Conservation (phyloP, 1,140 invertebrate genomes). For the Achroia grisella region DNA sequence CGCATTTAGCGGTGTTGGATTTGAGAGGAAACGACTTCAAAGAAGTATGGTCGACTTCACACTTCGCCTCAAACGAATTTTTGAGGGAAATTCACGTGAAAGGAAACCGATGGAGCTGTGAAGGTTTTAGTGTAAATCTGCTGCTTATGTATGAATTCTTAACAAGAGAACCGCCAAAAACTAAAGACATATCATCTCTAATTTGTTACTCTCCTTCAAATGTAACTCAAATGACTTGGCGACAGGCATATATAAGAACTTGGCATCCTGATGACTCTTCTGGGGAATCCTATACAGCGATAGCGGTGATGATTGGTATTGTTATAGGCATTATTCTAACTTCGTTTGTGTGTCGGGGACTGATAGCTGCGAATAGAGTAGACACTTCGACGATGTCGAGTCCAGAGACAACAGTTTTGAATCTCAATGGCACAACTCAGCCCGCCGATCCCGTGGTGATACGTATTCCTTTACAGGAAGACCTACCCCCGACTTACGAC, state of each 20-base stretch:
- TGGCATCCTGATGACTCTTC: conserved; percentile 69
- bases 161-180: conserved; percentile 70
- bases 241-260: conserved; percentile 75
- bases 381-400: conserved; percentile 66
- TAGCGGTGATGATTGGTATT: conserved; percentile 73
- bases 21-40: conserved; percentile 80
- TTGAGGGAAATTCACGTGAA: conserved; percentile 74
- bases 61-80: conserved; percentile 76
- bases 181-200: conserved; percentile 44
- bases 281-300: conserved; percentile 72
- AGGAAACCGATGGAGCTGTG: conserved; percentile 83
- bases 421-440: conserved; percentile 72
- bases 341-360: conserved; percentile 70
- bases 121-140: conserved; percentile 75
- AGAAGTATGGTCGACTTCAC: conserved; percentile 71
- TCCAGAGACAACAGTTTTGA: conserved; percentile 63
- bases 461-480: conserved; percentile 73
- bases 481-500: conserved; percentile 81
- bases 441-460: conserved; percentile 60
- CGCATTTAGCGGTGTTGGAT: conserved; percentile 74
- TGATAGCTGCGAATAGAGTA: conserved; percentile 69
- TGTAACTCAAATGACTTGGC: conserved; percentile 78
- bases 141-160: conserved; percentile 76
- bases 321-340: conserved; percentile 70
- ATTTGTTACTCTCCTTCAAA: conserved; percentile 77